These are phyloP conservation scores for Hyles euphorbiae DNA, from an alignment of 1,140 invertebrate species.

Conservation along the genomic window DNA sequence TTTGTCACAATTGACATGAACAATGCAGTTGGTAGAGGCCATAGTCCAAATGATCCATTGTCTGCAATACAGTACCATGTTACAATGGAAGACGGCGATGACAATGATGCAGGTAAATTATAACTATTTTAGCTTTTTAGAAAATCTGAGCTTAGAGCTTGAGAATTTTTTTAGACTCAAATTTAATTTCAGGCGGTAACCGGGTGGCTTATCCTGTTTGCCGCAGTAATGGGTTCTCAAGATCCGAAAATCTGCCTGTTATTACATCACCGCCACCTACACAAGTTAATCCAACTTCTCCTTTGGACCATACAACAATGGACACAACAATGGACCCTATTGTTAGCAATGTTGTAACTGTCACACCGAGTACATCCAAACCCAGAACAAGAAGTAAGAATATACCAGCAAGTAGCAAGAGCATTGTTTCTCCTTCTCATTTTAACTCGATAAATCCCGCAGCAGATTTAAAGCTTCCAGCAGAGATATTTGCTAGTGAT, in stretches of 20 bases:
- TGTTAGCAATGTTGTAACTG: constrained; percentile 28
- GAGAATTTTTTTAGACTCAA: constrained; percentile 2
- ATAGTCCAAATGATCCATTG: constrained; percentile 32
- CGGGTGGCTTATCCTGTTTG: constrained; percentile 34
- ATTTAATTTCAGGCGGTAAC: constrained; percentile 35
- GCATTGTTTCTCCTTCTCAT: constrained; percentile 36
- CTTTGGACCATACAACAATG: constrained; percentile 31
- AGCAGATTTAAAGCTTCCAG: constrained; percentile 61
- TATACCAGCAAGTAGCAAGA: constrained; percentile 33
- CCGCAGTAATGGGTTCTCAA: constrained; percentile 30
- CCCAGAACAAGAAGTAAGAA: constrained; percentile 30
- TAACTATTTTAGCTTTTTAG: neutral
- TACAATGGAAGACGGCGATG: constrained; percentile 65
- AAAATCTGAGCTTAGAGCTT: neutral
- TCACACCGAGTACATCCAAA: constrained; percentile 31
- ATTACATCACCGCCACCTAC: constrained; percentile 51
- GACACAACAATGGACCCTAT: constrained; percentile 34
- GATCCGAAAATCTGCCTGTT: constrained; percentile 34
- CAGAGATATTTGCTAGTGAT: constrained; percentile 69
- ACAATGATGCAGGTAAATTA: constrained; percentile 48
- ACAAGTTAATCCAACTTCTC: constrained; percentile 33
- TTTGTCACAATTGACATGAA: constrained; percentile 48
- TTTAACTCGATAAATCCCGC: constrained; percentile 54
- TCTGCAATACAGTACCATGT: constrained; percentile 53
- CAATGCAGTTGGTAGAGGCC: constrained; percentile 19